Percentiles rank a stretch among this genome's conserved stretches.
phyloP scores from a whole-genome alignment of 2,797 vertebrate genomes.

The Salmo trutta region DNA sequence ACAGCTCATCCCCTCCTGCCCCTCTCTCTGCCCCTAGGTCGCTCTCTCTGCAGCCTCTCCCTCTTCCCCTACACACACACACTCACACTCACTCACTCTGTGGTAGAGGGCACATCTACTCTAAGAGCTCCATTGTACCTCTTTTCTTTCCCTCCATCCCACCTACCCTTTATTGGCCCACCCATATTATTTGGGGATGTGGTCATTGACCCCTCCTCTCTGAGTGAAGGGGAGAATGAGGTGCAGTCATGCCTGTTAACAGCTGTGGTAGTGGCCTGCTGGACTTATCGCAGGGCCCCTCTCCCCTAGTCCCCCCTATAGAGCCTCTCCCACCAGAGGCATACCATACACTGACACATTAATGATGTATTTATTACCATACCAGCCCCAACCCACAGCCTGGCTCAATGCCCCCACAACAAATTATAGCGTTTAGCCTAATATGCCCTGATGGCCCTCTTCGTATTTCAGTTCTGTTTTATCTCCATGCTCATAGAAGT shows the following conservation, averaged over 20 bases:
- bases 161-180: slow-evolving; percentile 39
- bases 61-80: slow-evolving; percentile 27
- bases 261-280: slow-evolving; percentile 56
- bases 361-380: slow-evolving; percentile 46
- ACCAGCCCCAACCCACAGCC: slow-evolving; percentile 32
- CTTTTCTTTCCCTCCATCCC: slow-evolving; percentile 29
- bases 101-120: slow-evolving; percentile 19
- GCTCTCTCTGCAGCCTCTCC: neutral
- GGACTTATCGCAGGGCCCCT: slow-evolving; percentile 45
- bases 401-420: too few species aligned
- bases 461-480: too few species aligned
- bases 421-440: too few species aligned
- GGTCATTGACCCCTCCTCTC: slow-evolving; percentile 20
- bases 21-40: neutral
- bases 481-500: too few species aligned
- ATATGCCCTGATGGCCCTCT: too few species aligned
- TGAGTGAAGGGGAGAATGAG: slow-evolving; percentile 15
- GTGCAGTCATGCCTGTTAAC: slow-evolving; percentile 52
- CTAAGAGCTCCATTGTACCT: slow-evolving; percentile 33
- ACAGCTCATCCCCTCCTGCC: slow-evolving; percentile 11
- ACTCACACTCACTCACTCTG: slow-evolving; percentile 6
- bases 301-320: slow-evolving; percentile 27
- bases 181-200: slow-evolving; percentile 32
- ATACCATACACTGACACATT: slow-evolving; percentile 55
- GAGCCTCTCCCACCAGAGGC: slow-evolving; percentile 39